These are phyloP conservation scores for Rhinatrema bivittatum DNA, from an alignment of 2,797 vertebrate species.

Conservation along the genomic window DNA sequence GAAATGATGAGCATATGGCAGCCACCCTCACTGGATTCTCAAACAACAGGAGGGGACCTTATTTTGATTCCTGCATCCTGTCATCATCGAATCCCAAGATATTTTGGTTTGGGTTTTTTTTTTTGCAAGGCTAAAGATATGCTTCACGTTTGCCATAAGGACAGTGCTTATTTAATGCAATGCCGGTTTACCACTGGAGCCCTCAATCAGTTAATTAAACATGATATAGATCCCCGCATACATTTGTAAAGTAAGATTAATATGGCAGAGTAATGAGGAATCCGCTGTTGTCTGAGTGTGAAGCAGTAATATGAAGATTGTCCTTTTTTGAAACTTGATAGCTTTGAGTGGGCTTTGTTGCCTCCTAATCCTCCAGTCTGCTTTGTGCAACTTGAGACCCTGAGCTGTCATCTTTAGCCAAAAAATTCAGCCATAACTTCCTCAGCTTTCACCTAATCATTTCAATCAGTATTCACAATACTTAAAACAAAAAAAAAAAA, in stretches of 20 bases:
- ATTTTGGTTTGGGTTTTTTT: too few relatives aligned
- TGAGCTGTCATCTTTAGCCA: constrained; percentile 73
- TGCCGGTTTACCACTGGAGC: constrained; percentile 63
- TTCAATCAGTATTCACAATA: constrained; percentile 58
- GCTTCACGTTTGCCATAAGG: constrained; percentile 70
- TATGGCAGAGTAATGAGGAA: constrained; percentile 51
- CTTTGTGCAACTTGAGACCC: constrained; percentile 63
- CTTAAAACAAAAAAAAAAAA: constrained; percentile 51
- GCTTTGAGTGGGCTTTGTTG: constrained; percentile 63
- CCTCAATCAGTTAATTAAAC: constrained; percentile 77
- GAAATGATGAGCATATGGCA: constrained; percentile 88
- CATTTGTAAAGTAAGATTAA: constrained; percentile 71
- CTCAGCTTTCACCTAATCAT: constrained; percentile 61
- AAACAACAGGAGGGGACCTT: constrained; percentile 79
- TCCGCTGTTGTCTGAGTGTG: constrained; percentile 50
- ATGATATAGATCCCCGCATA: constrained; percentile 65
- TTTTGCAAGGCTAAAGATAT: constrained; percentile 66
- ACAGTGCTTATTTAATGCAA: constrained; percentile 57
- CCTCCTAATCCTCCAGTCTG: constrained; percentile 66
- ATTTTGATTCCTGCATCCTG: constrained; percentile 79
- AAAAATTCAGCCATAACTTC: constrained; percentile 69
- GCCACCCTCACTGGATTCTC: constrained; percentile 77
- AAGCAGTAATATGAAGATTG: constrained; percentile 52
- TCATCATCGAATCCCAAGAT: constrained; percentile 72
- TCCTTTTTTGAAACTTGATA: constrained; percentile 68